phyloP scores from a whole-genome alignment of 2,113 vertebrate genomes.

The Proteles cristata region DNA sequence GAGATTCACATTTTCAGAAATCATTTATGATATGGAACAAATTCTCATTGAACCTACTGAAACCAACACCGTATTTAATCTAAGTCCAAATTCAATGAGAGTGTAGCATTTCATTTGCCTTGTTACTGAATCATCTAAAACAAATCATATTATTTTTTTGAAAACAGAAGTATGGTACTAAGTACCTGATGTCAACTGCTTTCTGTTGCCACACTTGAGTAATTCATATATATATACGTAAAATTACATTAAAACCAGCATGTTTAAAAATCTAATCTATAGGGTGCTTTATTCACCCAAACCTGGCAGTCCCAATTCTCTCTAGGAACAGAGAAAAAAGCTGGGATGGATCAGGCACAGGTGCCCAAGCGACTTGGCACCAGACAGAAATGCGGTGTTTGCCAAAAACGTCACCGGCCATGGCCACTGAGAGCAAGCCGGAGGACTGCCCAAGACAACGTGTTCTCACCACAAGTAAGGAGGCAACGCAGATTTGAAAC shows the following conservation, averaged over 20 bases:
- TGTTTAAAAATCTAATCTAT: background rate
- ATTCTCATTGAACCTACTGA: conserved; percentile 8
- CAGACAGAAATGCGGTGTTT: background rate
- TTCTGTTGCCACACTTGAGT: background rate
- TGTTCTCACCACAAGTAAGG: background rate
- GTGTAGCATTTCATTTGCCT: background rate
- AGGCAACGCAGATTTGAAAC: background rate
- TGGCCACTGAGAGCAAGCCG: background rate
- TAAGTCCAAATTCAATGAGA: conserved; percentile 30
- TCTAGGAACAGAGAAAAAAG: conserved; percentile 54
- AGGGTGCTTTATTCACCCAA: background rate
- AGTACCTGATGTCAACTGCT: background rate
- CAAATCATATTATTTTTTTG: background rate
- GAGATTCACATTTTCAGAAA: conserved; percentile 31
- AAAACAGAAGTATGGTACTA: background rate
- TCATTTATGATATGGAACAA: conserved; percentile 13
- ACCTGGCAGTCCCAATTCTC: background rate
- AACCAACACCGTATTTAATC: background rate
- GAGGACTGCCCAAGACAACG: background rate
- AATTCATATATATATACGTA: conserved; percentile 21
- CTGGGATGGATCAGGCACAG: conserved; percentile 14
- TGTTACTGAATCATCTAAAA: conserved; percentile 5
- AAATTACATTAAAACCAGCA: background rate
- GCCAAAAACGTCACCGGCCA: conserved; percentile 37
- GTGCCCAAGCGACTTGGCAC: conserved; percentile 44